Evolutionary conservation across 2,113 vertebrate genomes (phyloP), one percentile per base, ranked within the genome.

Genomic region (Laticauda colubrina): DNA sequence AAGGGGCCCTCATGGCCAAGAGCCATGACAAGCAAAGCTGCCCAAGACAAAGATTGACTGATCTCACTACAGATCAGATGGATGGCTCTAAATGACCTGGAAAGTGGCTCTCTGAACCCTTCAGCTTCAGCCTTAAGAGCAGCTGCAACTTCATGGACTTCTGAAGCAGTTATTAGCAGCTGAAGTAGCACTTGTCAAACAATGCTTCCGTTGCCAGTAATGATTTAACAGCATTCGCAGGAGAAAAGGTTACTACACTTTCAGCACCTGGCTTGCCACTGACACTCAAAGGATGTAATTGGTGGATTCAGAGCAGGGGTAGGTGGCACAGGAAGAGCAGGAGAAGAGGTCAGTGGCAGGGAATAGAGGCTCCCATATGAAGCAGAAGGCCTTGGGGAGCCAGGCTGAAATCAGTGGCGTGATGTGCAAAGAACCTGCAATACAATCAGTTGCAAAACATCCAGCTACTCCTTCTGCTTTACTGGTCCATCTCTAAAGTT

Each of bases 211-310:
- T 97, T 97, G 97, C 96, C 96, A 97, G 97, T 96, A 96, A 98
- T 97, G 95, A 96, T 97, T 98, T 98, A 97, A 97, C 96, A 96
- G 97, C 96, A 93, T 97, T 97, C 93, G 59, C 96, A 93, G 56
- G 94, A 96, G 95, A 95, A 97, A 97, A 98, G 98, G 97, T 97
- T 97, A 97, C 92, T 95, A 93, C 95, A 56, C 88, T 96, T 88
- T 5, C 94, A 5, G 89, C 96, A 95, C 95, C 96, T 96, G 95
- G 95, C 94, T 92, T 90, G 96, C 95, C 85, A 94, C 96, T 97
- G 97, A 97, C 97, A 97, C 97, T 97, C 96, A 95, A 96, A 95
- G 97, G 96, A 97, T 97, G 97, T 98, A 98, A 98, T 97, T 97
- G 97, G 97, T 96, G 95, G 97, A 96, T 94, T 97, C 95, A 92